Conservation (phyloP, 2,113 vertebrate genomes). For the Thamnaconus septentrionalis region DNA sequence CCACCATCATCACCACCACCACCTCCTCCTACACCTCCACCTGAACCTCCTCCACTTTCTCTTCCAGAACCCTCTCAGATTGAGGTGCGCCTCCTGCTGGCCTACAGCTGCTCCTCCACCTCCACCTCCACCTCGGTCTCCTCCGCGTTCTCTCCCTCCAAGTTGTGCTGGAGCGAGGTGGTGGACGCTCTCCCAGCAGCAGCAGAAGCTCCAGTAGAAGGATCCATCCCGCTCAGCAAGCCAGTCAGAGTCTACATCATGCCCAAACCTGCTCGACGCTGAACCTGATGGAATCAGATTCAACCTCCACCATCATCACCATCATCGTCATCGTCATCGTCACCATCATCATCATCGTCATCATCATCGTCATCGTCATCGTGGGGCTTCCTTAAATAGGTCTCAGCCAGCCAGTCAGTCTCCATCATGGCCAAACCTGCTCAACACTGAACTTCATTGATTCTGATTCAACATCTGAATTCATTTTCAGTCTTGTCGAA, state of each 20-base stretch:
- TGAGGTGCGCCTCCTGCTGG: conserved; percentile 89
- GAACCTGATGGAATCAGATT: not conserved
- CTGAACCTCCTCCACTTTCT: not conserved
- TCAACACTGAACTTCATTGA: conserved; percentile 69
- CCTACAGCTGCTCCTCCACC: conserved; percentile 82
- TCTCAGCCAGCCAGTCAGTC: conserved; percentile 93
- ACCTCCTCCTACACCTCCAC: conserved; percentile 61
- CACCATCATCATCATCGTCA: not conserved
- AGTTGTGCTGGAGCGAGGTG: conserved; percentile 80
- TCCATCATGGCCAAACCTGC: conserved; percentile 96
- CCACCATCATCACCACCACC: conserved; percentile 78
- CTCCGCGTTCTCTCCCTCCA: conserved; percentile 70
- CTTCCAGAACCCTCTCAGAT: conserved; percentile 91
- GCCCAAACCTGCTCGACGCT: conserved; percentile 92
- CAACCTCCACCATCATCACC: no score
- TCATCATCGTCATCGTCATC: no score
- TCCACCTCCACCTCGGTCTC: conserved; percentile 43
- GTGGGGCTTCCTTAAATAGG: no score
- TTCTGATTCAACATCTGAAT: not conserved
- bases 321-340: not conserved
- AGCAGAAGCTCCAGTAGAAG: conserved; percentile 83
- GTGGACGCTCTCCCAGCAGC: conserved; percentile 72
- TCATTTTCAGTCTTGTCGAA: not conserved
- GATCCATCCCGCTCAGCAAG: conserved; percentile 93
- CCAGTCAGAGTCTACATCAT: conserved; percentile 94